Evolutionary conservation across 2,113 vertebrate genomes (phyloP), one percentile per base, ranked within the genome.

Genomic region (Sminthopsis crassicaudata): DNA sequence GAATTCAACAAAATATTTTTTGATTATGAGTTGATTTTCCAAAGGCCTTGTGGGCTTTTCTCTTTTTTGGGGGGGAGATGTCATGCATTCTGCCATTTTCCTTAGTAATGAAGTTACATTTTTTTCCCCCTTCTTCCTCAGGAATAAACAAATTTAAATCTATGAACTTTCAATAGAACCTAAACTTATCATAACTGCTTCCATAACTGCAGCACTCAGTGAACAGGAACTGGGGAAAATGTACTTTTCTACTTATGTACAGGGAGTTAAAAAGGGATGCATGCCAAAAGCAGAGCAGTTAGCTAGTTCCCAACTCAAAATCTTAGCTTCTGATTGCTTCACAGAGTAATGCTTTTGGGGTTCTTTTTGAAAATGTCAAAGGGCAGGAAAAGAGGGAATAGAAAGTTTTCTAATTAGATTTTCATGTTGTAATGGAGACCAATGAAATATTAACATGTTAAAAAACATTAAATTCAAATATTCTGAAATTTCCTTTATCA

Each of bases 111-210:
- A 96, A 95, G 96, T 95, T 14, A 14, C 42, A 91, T 55, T 91
- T 53, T 54, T 53, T 89, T n/a, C n/a, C n/a, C n/a, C 67, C 96
- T 94, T 93, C 96, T 42, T 54, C 22, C 93, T 7, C 23, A 91
- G 53, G 36, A 94, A 26, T 91, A 95, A 95, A 90, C 95, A 46
- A 10, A 90, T 90, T 96, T 94, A 95, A 84, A 90, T 94, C 89
- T 48, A 91, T 30, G 36, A 96, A 42, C 92, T 96, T 94, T 93
- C 94, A 90, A 89, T 93, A 89, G n/a, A 67, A 91, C 90, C 27
- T 36, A 92, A 51, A 50, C 36, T 93, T 93, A 91, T 27, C 36
- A 94, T 92, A 96, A 88, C 16, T 52, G 48, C 16, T 57, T 92
- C 46, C 24, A 91, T 92, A 26, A 26, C 22, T 48, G 51, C 22